Conservation (phyloP, 92 coral and sea anemone genomes). For the Porites evermanni region DNA sequence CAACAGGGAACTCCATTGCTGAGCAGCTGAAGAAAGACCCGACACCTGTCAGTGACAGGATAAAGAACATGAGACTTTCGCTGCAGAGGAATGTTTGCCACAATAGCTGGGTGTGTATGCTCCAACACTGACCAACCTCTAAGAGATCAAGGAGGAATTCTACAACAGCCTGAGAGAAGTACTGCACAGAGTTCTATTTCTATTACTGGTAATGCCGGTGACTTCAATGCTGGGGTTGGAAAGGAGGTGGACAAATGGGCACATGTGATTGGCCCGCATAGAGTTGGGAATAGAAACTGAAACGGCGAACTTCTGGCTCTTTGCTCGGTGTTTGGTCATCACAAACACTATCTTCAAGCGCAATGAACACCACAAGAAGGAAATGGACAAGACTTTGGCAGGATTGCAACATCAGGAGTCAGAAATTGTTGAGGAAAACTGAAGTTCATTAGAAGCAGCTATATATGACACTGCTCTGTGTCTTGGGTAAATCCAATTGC, state of each 20-base stretch:
- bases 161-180: too few relatives aligned
- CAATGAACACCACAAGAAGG: slow-evolving; percentile 37
- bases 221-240: slow-evolving; percentile 62
- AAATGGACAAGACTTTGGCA: too few relatives aligned
- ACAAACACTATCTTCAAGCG: slow-evolving; percentile 12
- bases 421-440: too few relatives aligned
- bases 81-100: slow-evolving; percentile 37
- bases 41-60: slow-evolving; percentile 18
- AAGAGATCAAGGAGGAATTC: slow-evolving; percentile 5
- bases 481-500: too few relatives aligned
- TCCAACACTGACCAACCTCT: slow-evolving; percentile 50
- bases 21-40: slow-evolving; percentile 6
- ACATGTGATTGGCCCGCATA: slow-evolving; percentile 58
- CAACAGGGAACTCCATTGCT: not conserved
- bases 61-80: slow-evolving; percentile 51
- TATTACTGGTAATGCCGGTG: not conserved
- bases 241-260: slow-evolving; percentile 36
- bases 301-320: slow-evolving; percentile 57
- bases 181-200: not conserved
- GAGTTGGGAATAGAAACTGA: slow-evolving; percentile 49
- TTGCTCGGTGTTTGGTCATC: not conserved
- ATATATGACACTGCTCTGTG: too few relatives aligned
- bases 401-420: too few relatives aligned
- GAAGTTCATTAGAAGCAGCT: too few relatives aligned
- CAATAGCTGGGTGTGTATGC: slow-evolving; percentile 50